Evolutionary conservation across 1,140 invertebrate genomes (phyloP), one percentile per base, ranked within the genome.

Genomic region (Euwallacea fornicatus): DNA sequence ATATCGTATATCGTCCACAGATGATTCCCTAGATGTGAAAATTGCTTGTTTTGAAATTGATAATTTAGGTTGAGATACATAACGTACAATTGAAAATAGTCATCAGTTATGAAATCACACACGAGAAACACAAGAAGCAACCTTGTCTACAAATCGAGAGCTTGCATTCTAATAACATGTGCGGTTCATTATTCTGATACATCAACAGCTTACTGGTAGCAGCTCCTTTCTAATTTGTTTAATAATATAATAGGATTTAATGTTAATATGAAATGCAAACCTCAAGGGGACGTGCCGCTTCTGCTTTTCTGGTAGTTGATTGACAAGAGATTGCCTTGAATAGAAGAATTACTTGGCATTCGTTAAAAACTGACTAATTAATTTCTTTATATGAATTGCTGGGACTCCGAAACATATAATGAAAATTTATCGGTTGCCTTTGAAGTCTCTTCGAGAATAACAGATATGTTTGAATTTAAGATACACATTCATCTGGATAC

Each of bases 191-290:
- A 56, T 56, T 56, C 13, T 56, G 54, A 56, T 56, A 21, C 54
- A 21, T 56, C 54, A 56, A 56, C 54, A 56, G 11, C 54, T 56
- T 56, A 50, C 46, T 2, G 21, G 46, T 6, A 56, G 54, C 54
- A 56, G 54, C 54, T 56, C 54, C 54, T 56, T 56, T 56, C 54
- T 56, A 56, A 13, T 56, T 56, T 50, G 46, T 13, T 50, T 50
- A 10, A 50, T 50, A 50, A 33, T 33, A 33, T 33, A 50, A 50
- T 50, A 50, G 13, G 46, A 13, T 50, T 13, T 50, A 50, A 50
- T 50, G 21, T 33, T 33, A 33, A 33, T 33, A 33, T 33, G 21
- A 33, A 33, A 4, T 33, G 21, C 21, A 33, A 33, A 33, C 21
- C 21, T 33, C 21, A 33, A 33, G 21, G 21, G 21, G 21, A 33